Evolutionary conservation across 1,140 invertebrate species (phyloP), one percentile per base, ranked within the genome.

Genomic region (Zophobas morio): DNA sequence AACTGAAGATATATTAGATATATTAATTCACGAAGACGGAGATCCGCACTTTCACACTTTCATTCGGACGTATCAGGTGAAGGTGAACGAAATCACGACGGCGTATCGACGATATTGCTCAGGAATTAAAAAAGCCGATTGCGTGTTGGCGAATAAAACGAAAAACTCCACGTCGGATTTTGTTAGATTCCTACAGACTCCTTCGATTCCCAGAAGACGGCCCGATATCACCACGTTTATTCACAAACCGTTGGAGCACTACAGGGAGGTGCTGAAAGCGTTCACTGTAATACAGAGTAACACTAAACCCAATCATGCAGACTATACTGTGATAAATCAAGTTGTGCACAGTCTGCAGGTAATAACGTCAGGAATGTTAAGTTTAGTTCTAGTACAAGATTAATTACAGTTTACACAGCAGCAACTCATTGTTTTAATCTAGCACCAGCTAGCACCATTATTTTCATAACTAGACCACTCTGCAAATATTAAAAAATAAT

Each of bases 221-320:
- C 94, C 94, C n/a, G 94, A 96, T 84, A 90, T 96, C 53, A 95
- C 94, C 0, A 91, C 93, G 2, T 90, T 95, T 66, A 89, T 96
- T 46, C 92, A 95, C 78, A 92, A 94, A 80, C 94, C 94, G 0
- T 84, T 96, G 74, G 94, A 96, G 84, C 94, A 93, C 82, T 93
- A 92, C 84, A 89, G 92, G 80, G 92, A 89, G 81, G 86, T 89
- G 6, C 80, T 90, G 6, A 91, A 90, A 83, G 81, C 89, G 40
- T 87, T 90, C 78, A 89, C 86, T 79, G 84, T 85, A 4, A 86
- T 88, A 20, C 83, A 87, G 76, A 84, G 86, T 74, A 82, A 82
- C 77, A 88, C 87, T 4, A 86, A 86, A 81, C 54, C 84, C 5
- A 85, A 85, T 77, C 85, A 88, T 78, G 86, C 87, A 56, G 88